These are phyloP conservation scores for Coregonus ussuriensis DNA, from an alignment of 2,797 vertebrate species.

Conservation along the genomic window DNA sequence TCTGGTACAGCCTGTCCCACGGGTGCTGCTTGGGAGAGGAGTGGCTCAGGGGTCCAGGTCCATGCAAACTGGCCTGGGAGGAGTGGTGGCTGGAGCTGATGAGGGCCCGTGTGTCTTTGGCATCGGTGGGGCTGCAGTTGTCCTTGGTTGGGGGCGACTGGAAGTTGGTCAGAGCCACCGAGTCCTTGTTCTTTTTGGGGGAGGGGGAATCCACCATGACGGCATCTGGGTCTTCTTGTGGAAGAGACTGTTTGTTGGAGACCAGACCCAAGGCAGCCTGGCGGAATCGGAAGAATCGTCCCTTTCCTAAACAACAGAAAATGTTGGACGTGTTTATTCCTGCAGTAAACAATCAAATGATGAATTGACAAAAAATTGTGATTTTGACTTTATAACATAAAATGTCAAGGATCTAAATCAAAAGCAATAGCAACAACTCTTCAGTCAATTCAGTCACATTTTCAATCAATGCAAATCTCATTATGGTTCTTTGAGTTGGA, in stretches of 20 bases:
- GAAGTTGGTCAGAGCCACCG: slow-evolving; percentile 89
- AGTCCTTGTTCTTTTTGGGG: slow-evolving; percentile 86
- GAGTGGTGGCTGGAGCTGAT: slow-evolving; percentile 89
- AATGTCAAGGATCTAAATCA: background rate
- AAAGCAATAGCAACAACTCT: background rate
- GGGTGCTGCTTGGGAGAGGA: slow-evolving; percentile 91
- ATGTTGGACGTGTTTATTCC: background rate
- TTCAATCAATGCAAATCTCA: background rate
- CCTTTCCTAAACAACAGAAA: slow-evolving; percentile 66
- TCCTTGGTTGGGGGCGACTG: slow-evolving; percentile 89
- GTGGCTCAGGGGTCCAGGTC: slow-evolving; percentile 89
- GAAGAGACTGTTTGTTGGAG: slow-evolving; percentile 92
- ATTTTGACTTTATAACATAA: background rate
- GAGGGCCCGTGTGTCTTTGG: slow-evolving; percentile 92
- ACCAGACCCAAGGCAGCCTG: slow-evolving; percentile 89
- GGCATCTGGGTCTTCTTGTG: slow-evolving; percentile 94
- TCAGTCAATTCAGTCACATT: background rate
- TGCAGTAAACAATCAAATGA: background rate
- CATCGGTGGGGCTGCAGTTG: slow-evolving; percentile 89
- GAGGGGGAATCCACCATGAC: slow-evolving; percentile 91
- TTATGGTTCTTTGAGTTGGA: background rate
- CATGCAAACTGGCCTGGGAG: slow-evolving; percentile 84
- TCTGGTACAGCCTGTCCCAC: slow-evolving; percentile 86
- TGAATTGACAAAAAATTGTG: background rate
- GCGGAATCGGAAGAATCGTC: slow-evolving; percentile 91